These are phyloP conservation scores for Leucozona laternaria DNA, from an alignment of 2,888 invertebrate genomes.

Conservation along the genomic window DNA sequence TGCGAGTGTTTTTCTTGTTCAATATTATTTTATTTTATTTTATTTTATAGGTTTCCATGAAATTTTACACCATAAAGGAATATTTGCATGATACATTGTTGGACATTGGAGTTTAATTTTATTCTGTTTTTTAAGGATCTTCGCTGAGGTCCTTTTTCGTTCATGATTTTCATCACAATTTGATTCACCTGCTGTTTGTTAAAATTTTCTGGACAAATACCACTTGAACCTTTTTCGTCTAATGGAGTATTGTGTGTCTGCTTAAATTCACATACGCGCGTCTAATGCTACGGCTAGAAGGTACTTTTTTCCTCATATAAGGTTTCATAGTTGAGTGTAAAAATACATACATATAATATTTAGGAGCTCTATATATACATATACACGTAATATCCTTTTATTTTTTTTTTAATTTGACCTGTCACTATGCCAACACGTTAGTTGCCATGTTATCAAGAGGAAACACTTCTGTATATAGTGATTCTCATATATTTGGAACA, in stretches of 20 bases:
- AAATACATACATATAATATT: too few relatives aligned
- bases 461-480: conserved; percentile 26
- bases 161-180: not conserved
- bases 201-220: conserved; percentile 49
- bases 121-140: conserved; percentile 23
- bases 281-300: not conserved
- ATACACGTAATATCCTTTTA: conserved; percentile 4
- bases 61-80: conserved; percentile 51
- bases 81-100: conserved; percentile 49
- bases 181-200: conserved; percentile 50
- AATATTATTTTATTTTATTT: not conserved
- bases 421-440: conserved; percentile 54
- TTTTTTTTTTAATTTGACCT: conserved; percentile 39
- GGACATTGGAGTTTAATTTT: conserved; percentile 17
- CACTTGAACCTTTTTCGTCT: conserved; percentile 53
- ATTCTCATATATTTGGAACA: conserved; percentile 30
- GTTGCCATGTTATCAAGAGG: conserved; percentile 56
- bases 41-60: conserved; percentile 28
- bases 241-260: conserved; percentile 57
- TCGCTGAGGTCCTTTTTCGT: conserved; percentile 35
- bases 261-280: conserved; percentile 46
- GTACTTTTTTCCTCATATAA: not conserved
- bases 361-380: too few relatives aligned
- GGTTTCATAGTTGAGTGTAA: too few relatives aligned
- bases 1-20: not conserved